phyloP scores from a whole-genome alignment of 1,140 invertebrate species.

The Apis dorsata region DNA sequence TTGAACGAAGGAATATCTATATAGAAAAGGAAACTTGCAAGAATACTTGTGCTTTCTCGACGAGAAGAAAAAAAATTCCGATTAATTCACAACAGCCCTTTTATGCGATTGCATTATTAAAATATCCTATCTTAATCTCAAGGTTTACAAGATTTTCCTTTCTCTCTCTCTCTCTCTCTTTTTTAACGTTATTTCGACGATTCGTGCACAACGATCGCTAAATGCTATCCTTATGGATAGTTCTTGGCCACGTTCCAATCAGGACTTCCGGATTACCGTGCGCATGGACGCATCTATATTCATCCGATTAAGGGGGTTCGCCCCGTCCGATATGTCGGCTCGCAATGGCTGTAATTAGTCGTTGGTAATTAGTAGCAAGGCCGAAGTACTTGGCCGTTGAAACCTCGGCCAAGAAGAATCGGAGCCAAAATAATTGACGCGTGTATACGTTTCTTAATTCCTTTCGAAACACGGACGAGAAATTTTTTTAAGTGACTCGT shows the following conservation, averaged over 20 bases:
- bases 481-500: no score
- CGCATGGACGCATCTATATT: slow-evolving; percentile 52
- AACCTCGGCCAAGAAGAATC: slow-evolving; percentile 23
- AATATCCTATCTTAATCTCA: no score
- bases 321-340: slow-evolving; percentile 53
- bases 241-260: slow-evolving; percentile 54
- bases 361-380: slow-evolving; percentile 51
- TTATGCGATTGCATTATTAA: no score
- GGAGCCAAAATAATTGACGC: slow-evolving; percentile 31
- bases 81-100: no score
- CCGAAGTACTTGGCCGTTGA: background rate
- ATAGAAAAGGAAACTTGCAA: no score
- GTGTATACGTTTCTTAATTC: background rate
- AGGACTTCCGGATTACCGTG: slow-evolving; percentile 48
- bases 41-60: no score
- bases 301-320: slow-evolving; percentile 52
- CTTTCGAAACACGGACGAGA: no score
- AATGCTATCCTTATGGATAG: slow-evolving; percentile 47
- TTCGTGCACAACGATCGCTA: slow-evolving; percentile 14
- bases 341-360: slow-evolving; percentile 59
- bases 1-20: no score
- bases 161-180: no score
- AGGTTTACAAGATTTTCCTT: no score
- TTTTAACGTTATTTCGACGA: no score
- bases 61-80: no score